Conservation (phyloP, 2,888 invertebrate species). For the Tetranychus truncatus region DNA sequence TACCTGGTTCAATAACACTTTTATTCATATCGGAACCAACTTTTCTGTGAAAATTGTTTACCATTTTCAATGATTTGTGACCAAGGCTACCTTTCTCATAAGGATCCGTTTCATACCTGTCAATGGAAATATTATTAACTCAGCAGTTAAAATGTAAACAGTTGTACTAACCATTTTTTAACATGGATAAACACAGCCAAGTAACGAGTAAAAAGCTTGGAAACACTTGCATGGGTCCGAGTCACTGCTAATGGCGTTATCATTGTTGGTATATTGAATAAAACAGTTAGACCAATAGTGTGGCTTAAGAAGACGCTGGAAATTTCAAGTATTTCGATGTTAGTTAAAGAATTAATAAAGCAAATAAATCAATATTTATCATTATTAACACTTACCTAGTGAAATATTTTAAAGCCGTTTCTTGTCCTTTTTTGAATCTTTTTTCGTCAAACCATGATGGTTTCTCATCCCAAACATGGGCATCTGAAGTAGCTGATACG, state of each 20-base stretch:
- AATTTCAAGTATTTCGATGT: neutral
- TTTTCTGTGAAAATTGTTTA: conserved; percentile 37
- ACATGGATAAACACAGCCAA: conserved; percentile 57
- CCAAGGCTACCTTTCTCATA: conserved; percentile 39
- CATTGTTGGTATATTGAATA: conserved; percentile 24
- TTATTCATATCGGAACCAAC: conserved; percentile 30
- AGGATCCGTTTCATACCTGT: conserved; percentile 56
- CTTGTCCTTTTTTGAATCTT: conserved; percentile 17
- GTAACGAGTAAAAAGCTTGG: conserved; percentile 47
- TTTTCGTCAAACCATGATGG: conserved; percentile 20
- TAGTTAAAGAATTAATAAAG: neutral
- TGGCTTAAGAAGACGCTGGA: conserved; percentile 27
- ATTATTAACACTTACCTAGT: conserved; percentile 17
- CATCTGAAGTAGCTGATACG: conserved; percentile 10
- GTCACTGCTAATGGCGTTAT: conserved; percentile 22
- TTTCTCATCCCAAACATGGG: conserved; percentile 3
- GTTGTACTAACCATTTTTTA: conserved; percentile 45
- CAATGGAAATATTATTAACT: neutral
- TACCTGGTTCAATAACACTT: neutral
- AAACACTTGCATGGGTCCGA: conserved; percentile 22
- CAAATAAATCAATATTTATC: neutral
- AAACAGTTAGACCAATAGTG: conserved; percentile 24
- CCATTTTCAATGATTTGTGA: conserved; percentile 34
- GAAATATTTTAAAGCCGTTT: conserved; percentile 14
- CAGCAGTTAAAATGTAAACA: neutral